phyloP scores from a whole-genome alignment of 1,140 invertebrate species.

The Eubasilissa regina region DNA sequence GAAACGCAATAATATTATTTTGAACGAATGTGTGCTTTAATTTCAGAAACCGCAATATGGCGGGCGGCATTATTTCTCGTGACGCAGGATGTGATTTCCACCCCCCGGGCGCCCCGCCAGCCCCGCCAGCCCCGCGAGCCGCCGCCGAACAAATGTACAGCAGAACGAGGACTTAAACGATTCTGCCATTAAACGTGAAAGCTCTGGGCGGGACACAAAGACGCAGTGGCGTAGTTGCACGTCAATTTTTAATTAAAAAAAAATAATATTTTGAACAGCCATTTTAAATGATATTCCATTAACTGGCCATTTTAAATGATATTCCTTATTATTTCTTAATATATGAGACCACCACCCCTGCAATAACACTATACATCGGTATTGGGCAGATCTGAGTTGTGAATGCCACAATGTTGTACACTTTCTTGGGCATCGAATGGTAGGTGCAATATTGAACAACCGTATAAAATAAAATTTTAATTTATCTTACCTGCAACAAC shows the following conservation, averaged over 20 bases:
- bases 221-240: constrained; percentile 1
- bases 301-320: too few relatives aligned
- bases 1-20: constrained; percentile 40
- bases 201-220: constrained; percentile 31
- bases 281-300: too few relatives aligned
- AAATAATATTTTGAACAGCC: too few relatives aligned
- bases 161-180: constrained; percentile 43
- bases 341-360: too few relatives aligned
- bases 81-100: constrained; percentile 42
- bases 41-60: constrained; percentile 43
- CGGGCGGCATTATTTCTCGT: constrained; percentile 32
- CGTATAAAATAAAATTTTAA: too few relatives aligned
- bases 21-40: constrained; percentile 43
- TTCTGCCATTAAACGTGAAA: constrained; percentile 45
- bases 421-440: too few relatives aligned
- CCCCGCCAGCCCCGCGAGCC: background rate
- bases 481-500: too few relatives aligned
- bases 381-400: too few relatives aligned
- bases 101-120: constrained; percentile 5
- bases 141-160: constrained; percentile 39
- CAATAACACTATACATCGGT: too few relatives aligned
- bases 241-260: background rate
- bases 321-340: too few relatives aligned
- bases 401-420: too few relatives aligned
- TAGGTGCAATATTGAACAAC: too few relatives aligned